A percentile compares a stretch with the other conserved stretches of the same genome.
Conservation (phyloP, 2,797 vertebrate genomes). For the Arremon aurantiirostris region DNA sequence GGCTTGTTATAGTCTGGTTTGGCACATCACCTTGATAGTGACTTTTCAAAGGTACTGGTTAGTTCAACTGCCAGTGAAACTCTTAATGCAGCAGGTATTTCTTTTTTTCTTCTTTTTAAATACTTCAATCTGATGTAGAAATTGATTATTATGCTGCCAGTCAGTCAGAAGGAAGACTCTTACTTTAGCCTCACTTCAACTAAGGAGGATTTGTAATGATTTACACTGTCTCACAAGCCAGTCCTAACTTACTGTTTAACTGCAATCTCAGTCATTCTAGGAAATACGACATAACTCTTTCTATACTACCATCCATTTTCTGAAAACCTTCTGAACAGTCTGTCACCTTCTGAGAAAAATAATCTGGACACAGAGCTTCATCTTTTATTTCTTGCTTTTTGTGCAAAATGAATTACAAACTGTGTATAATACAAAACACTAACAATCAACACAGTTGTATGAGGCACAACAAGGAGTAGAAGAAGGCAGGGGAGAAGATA, state of each 20-base stretch:
- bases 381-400: background rate
- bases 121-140: background rate
- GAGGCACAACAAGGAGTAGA: background rate
- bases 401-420: background rate
- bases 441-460: background rate
- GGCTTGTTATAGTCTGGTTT: conserved; percentile 8
- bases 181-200: background rate
- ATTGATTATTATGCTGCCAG: background rate
- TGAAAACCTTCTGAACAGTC: background rate
- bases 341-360: background rate
- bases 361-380: background rate
- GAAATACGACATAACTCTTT: background rate
- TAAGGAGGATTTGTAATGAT: background rate
- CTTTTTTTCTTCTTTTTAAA: background rate
- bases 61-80: background rate
- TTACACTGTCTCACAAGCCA: background rate
- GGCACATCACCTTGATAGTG: background rate
- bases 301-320: background rate
- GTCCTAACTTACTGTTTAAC: background rate
- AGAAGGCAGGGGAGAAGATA: background rate
- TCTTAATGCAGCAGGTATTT: background rate
- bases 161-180: background rate
- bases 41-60: conserved; percentile 21
- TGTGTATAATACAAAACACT: background rate
- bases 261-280: background rate